Conservation (phyloP, 1,140 invertebrate genomes). For the Uloborus diversus region DNA sequence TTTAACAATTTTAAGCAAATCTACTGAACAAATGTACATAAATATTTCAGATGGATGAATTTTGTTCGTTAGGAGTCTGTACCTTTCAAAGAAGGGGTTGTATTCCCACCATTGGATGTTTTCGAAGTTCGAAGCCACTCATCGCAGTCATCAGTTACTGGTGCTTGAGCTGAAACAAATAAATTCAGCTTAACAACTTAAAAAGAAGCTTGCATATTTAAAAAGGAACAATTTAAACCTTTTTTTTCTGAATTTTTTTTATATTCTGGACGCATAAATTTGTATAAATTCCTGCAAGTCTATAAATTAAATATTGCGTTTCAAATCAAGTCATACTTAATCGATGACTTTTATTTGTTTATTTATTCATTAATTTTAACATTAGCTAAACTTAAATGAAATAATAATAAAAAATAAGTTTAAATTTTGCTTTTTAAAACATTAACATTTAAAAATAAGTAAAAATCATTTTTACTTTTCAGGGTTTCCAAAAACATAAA, state of each 20-base stretch:
- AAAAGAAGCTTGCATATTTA: background rate
- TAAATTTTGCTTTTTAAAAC: background rate
- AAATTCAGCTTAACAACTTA: background rate
- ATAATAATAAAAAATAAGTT: background rate
- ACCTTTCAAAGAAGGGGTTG: no score
- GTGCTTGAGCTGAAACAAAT: conserved; percentile 1
- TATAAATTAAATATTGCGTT: background rate
- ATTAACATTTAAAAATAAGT: background rate
- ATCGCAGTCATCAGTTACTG: conserved; percentile 32
- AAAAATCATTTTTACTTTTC: background rate
- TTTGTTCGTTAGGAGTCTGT: no score
- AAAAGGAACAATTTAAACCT: background rate
- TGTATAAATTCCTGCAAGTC: background rate
- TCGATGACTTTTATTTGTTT: background rate
- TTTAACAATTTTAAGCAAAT: no score
- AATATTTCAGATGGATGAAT: no score
- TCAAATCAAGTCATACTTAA: background rate
- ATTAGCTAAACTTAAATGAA: no score
- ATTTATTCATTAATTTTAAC: no score
- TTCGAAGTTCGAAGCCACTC: conserved; percentile 24
- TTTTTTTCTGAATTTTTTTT: background rate
- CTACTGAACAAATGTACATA: no score
- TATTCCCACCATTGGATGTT: background rate
- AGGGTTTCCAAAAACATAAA: no score
- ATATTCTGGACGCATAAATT: background rate